These are phyloP conservation scores for Megalopta genalis DNA, from an alignment of 1,140 invertebrate genomes.

Conservation along the genomic window DNA sequence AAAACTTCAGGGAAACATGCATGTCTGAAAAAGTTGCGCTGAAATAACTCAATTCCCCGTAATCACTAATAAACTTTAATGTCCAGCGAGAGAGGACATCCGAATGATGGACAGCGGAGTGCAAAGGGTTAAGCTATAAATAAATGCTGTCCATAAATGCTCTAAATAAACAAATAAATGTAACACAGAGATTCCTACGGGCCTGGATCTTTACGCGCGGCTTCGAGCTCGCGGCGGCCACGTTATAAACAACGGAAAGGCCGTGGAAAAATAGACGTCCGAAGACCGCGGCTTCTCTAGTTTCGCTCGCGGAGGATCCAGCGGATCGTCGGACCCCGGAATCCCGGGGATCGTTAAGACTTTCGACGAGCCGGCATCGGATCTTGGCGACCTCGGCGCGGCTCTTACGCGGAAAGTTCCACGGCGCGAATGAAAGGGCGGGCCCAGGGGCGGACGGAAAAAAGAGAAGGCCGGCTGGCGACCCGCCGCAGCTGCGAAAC, in stretches of 20 bases:
- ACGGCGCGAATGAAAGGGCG: constrained; percentile 25
- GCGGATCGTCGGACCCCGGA: constrained; percentile 24
- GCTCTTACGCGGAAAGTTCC: constrained; percentile 50
- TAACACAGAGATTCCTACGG: too few relatives aligned
- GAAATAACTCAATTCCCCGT: too few relatives aligned
- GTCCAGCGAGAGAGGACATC: too few relatives aligned
- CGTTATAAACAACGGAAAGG: constrained; percentile 36
- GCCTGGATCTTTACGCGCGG: not conserved
- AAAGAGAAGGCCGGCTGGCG: constrained; percentile 3
- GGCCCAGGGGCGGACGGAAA: not conserved
- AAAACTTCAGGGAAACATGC: too few relatives aligned
- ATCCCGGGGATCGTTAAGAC: constrained; percentile 61
- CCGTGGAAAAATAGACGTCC: constrained; percentile 28
- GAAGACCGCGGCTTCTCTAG: constrained; percentile 33
- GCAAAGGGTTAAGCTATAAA: too few relatives aligned
- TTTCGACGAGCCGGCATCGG: constrained; percentile 54
- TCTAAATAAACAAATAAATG: too few relatives aligned
- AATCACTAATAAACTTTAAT: too few relatives aligned
- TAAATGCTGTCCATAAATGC: too few relatives aligned
- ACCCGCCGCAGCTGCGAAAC: constrained; percentile 51
- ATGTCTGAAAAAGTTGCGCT: too few relatives aligned
- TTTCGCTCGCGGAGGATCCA: constrained; percentile 37
- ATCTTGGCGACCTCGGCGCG: constrained; percentile 22
- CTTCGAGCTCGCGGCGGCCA: not conserved
- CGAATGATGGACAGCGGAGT: too few relatives aligned